Evolutionary conservation across 2,113 vertebrate species (phyloP).

Genomic region (Lampris incognitus): DNA sequence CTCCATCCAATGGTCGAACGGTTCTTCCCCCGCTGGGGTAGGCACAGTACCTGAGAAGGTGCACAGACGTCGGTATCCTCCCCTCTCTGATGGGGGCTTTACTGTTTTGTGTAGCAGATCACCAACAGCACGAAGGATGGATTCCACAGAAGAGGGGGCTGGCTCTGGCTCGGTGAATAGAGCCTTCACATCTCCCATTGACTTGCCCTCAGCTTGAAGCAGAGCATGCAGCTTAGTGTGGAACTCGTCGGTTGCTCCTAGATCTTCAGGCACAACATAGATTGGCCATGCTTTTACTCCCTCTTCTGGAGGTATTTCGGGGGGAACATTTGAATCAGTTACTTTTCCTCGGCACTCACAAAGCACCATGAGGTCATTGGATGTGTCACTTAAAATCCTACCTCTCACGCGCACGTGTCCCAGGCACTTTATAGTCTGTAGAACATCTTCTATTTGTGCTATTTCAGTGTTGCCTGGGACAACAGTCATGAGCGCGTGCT

Average conservation of each 20-base stretch:
- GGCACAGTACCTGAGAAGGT: no score
- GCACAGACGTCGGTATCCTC: no score
- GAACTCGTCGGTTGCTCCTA: not conserved
- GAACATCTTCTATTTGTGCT: not conserved
- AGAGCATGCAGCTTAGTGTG: not conserved
- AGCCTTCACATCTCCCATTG: not conserved
- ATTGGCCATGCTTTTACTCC: not conserved
- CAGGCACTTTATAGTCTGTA: conserved; percentile 3
- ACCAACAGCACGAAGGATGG: not conserved
- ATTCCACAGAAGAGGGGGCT: not conserved
- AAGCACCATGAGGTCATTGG: not conserved
- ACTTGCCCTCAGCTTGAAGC: not conserved
- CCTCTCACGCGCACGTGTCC: not conserved
- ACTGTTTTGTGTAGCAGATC: not conserved
- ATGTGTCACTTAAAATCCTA: not conserved
- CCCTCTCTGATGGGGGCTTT: not conserved
- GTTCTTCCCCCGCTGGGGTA: no score
- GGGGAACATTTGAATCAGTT: no score
- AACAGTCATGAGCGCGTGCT: not conserved
- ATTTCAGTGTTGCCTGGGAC: not conserved
- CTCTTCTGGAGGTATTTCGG: not conserved
- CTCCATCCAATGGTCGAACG: no score
- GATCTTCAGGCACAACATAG: no score
- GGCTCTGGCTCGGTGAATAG: not conserved
- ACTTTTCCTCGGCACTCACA: not conserved